Percentiles rank a stretch among this genome's conserved stretches.
Conservation (phyloP, 1,140 invertebrate species). For the Pseudomyrmex pallidus region DNA sequence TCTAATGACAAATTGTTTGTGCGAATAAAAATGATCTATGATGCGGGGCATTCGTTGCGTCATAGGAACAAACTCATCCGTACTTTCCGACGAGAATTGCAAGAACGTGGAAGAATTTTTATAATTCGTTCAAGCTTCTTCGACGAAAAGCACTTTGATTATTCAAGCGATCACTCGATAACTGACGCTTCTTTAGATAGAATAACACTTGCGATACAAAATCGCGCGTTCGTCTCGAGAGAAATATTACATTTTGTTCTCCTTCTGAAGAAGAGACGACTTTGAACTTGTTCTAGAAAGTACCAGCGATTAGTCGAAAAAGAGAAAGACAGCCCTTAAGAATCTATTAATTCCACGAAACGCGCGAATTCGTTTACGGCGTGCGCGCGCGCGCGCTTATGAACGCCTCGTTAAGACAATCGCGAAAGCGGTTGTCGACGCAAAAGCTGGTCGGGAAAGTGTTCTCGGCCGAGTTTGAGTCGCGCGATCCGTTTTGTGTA, state of each 20-base stretch:
- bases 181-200: too few relatives aligned
- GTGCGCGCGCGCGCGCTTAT: conserved; percentile 16
- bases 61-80: conserved; percentile 14
- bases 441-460: conserved; percentile 45
- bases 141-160: too few relatives aligned
- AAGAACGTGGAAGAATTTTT: neutral
- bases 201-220: too few relatives aligned
- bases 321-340: conserved; percentile 32
- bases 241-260: too few relatives aligned
- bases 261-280: too few relatives aligned
- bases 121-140: too few relatives aligned
- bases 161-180: too few relatives aligned
- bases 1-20: neutral
- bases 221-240: too few relatives aligned
- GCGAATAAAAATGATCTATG: conserved; percentile 5
- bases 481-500: neutral
- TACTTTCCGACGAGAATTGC: conserved; percentile 17
- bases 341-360: conserved; percentile 45
- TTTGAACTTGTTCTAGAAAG: neutral
- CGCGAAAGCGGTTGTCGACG: conserved; percentile 61
- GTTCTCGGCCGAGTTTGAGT: conserved; percentile 11
- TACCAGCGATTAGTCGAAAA: conserved; percentile 6
- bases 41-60: conserved; percentile 12
- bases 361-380: conserved; percentile 4
- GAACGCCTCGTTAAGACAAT: conserved; percentile 58